These are phyloP conservation scores for Aerospiza tachiro DNA, from an alignment of 2,797 vertebrate genomes.

Conservation along the genomic window DNA sequence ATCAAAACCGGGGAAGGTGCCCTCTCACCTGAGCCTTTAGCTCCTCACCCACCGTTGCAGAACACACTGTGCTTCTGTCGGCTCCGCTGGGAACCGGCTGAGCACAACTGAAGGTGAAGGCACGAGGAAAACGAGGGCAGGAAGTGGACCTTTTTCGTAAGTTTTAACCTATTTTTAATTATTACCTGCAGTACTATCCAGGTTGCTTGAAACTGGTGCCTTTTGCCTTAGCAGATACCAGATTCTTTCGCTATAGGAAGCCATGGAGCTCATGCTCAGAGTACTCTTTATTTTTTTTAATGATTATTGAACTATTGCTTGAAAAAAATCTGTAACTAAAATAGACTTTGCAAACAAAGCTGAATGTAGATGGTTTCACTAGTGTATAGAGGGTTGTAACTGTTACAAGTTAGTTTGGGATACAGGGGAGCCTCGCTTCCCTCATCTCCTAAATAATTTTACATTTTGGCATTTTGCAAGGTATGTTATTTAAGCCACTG, in stretches of 20 bases:
- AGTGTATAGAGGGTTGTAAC: background rate
- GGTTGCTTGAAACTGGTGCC: background rate
- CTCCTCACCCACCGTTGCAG: background rate
- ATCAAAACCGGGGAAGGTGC: background rate
- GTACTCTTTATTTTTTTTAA: background rate
- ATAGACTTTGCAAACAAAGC: background rate
- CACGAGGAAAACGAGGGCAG: background rate
- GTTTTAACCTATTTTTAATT: background rate
- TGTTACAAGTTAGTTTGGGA: background rate
- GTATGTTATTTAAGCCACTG: background rate
- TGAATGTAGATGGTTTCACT: accelerated
- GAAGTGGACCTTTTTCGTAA: background rate
- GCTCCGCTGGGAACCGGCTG: background rate
- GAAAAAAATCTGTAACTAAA: background rate
- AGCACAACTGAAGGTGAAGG: background rate
- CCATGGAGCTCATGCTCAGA: background rate
- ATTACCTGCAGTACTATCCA: background rate
- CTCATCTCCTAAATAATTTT: background rate
- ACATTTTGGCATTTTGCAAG: background rate
- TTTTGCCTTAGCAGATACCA: background rate
- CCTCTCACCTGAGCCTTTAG: background rate
- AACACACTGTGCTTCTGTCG: background rate
- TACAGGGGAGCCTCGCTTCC: background rate
- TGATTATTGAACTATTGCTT: background rate
- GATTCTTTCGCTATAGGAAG: background rate